Evolutionary conservation across 2,888 invertebrate species (phyloP), one percentile per base, ranked within the genome.

Genomic region (Nymphalis c-album): DNA sequence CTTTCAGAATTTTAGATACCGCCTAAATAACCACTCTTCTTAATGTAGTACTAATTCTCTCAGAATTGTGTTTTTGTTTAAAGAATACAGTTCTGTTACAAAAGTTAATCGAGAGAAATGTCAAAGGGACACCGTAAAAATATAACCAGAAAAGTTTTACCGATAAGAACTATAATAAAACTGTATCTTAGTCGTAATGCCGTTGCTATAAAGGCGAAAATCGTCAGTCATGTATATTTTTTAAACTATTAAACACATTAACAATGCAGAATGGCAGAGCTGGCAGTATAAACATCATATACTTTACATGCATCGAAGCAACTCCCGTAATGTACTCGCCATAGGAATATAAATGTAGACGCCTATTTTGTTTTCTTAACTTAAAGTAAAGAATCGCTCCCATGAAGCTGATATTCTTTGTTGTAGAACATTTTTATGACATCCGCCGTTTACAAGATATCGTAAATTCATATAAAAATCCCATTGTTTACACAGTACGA

Each of bases 291-390:
- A 88, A 90, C 91, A 90, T 88, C 82, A 81, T 80, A 78, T 87
- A 81, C 89, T 92, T 91, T 88, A 88, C 90, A 92, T 92, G 91
- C 91, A 90, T 87, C 88, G 86, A 80, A 85, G 90, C 84, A 77
- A 83, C 89, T 88, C 86, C 88, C 87, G 87, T 91, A 91, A 91
- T 90, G 88, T 90, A 86, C 82, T 83, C 85, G 88, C 86, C 77
- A 74, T 76, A 80, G 79, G 91, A 90, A 91, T 92, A 85, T 83
- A 81, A 91, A 91, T 88, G 84, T 77, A 77, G 81, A 83, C 82
- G 83, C 84, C 84, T 84, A 80, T 82, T 83, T 84, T 81, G 76
- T 82, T 75, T 79, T 82, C 76, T 40, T 78, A 77, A 83, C 78
- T 84, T 79, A 78, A 75, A 72, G 73, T 76, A 75, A 76, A 77